Evolutionary conservation across 2,113 vertebrate genomes (phyloP).

Genomic region (Argyrosomus japonicus): DNA sequence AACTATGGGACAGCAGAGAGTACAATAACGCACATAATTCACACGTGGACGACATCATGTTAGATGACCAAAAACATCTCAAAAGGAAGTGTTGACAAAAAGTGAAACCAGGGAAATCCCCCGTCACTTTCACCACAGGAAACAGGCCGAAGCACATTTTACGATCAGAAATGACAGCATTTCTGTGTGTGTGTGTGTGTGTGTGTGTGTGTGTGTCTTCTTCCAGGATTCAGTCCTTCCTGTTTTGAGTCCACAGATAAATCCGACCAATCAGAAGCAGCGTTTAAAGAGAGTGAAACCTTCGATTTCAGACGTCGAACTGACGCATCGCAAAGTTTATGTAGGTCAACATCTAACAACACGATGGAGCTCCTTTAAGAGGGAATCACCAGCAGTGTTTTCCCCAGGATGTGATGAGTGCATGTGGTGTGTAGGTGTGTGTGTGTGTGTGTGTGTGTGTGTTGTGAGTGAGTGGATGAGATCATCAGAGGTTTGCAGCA

Average conservation of each 20-base stretch:
- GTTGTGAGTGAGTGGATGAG: neutral
- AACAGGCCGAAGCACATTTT: no score
- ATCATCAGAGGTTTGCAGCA: no score
- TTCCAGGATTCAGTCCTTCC: neutral
- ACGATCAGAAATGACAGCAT: no score
- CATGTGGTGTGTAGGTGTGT: slow-evolving; percentile 31
- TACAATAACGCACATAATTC: no score
- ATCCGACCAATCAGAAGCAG: neutral
- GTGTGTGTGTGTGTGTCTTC: neutral
- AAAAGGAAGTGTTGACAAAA: neutral
- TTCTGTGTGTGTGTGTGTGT: no score
- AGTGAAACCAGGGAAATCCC: neutral
- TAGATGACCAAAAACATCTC: no score
- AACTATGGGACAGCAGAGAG: no score
- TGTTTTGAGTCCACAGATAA: no score
- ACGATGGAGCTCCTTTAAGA: slow-evolving; percentile 39
- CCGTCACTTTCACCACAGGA: neutral
- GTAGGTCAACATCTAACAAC: neutral
- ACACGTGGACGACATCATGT: no score
- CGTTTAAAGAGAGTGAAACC: neutral
- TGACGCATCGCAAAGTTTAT: neutral
- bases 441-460: slow-evolving; percentile 22
- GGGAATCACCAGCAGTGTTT: slow-evolving; percentile 65
- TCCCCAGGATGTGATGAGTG: slow-evolving; percentile 41
- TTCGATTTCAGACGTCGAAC: neutral